Evolutionary conservation across 2,113 vertebrate genomes (phyloP).

Genomic region (Lonchura striata): DNA sequence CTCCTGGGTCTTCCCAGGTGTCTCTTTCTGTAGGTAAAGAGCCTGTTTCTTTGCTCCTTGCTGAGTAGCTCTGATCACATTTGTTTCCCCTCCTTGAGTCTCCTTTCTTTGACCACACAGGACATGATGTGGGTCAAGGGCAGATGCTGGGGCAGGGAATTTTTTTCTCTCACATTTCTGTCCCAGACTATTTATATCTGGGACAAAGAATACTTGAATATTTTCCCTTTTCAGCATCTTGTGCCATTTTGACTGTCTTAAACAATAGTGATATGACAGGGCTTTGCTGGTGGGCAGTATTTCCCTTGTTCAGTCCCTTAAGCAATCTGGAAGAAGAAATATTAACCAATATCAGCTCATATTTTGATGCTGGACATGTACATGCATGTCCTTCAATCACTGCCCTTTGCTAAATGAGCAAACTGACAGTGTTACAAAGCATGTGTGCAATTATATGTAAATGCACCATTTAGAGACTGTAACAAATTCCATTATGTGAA

Average conservation of each 20-base stretch:
- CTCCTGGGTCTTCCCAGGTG: not conserved
- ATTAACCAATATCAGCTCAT: not conserved
- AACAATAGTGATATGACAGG: not conserved
- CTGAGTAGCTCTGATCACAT: not conserved
- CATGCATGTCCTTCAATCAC: not conserved
- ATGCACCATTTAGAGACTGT: not conserved
- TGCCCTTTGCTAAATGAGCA: not conserved
- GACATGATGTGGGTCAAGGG: not conserved
- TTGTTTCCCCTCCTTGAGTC: not conserved
- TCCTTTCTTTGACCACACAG: not conserved
- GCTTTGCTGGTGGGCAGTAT: not conserved
- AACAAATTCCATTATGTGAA: not conserved
- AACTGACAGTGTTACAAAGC: not conserved
- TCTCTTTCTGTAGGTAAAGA: not conserved
- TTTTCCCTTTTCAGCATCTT: not conserved
- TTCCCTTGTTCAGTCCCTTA: not conserved
- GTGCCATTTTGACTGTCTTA: not conserved
- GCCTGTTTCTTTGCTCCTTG: not conserved
- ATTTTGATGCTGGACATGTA: not conserved
- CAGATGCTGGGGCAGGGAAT: not conserved
- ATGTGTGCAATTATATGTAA: not conserved
- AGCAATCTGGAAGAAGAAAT: not conserved
- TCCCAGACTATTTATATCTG: not conserved
- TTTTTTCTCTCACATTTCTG: not conserved
- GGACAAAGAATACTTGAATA: not conserved